Percentiles rank a stretch among this genome's conserved stretches.
Evolutionary conservation across 2,888 invertebrate genomes (phyloP).

Genomic region (Argyresthia goedartella): DNA sequence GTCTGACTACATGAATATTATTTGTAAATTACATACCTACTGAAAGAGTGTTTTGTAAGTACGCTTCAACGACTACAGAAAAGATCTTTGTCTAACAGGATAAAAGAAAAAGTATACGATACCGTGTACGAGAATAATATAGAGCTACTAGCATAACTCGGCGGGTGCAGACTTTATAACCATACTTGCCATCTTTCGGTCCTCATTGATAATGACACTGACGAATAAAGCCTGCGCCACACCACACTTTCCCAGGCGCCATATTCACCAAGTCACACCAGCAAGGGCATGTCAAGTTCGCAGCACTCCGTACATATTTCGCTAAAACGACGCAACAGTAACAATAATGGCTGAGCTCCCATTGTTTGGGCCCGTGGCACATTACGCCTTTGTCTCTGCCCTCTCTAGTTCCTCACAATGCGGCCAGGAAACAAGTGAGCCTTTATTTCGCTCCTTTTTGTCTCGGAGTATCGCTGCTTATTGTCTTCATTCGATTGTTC

Average conservation of each 20-base stretch:
- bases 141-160: too few relatives aligned
- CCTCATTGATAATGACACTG: too few relatives aligned
- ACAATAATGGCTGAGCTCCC: constrained; percentile 66
- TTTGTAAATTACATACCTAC: neutral
- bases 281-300: constrained; percentile 63
- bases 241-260: too few relatives aligned
- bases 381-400: constrained; percentile 72
- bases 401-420: constrained; percentile 71
- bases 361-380: constrained; percentile 71
- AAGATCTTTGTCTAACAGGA: neutral
- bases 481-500: constrained; percentile 74
- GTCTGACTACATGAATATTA: neutral
- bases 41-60: constrained; percentile 1
- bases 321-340: constrained; percentile 65
- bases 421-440: constrained; percentile 73
- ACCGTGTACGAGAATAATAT: too few relatives aligned
- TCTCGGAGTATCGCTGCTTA: constrained; percentile 73
- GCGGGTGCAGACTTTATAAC: too few relatives aligned
- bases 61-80: neutral
- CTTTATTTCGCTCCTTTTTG: constrained; percentile 73
- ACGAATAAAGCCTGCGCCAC: too few relatives aligned
- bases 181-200: too few relatives aligned
- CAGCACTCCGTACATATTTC: constrained; percentile 55
- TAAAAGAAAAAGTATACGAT: neutral
- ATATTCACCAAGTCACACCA: constrained; percentile 17